Percentiles rank a stretch among this genome's conserved stretches.
These are phyloP conservation scores for Zhengitettix transpicula DNA, from an alignment of 2,888 invertebrate species.

Conservation along the genomic window DNA sequence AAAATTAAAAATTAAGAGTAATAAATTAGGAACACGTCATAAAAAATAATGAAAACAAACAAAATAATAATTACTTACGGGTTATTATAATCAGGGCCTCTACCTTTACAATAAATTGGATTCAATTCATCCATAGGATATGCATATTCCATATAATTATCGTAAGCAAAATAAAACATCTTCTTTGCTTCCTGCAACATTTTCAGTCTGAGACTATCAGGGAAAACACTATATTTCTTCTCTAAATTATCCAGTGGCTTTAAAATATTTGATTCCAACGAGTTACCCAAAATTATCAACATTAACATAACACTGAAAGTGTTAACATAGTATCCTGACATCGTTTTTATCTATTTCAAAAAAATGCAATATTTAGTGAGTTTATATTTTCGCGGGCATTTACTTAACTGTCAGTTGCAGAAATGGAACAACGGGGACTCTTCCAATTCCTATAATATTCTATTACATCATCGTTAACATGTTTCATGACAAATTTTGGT, in stretches of 20 bases:
- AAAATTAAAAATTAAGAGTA: not conserved
- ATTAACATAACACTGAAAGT: too few species aligned
- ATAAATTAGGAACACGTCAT: not conserved
- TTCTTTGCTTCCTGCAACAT: slow-evolving; percentile 27
- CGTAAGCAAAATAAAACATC: slow-evolving; percentile 41
- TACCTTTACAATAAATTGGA: slow-evolving; percentile 40
- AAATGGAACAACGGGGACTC: too few species aligned
- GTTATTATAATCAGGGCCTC: slow-evolving; percentile 41
- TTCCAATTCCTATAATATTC: too few species aligned
- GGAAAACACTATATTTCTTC: slow-evolving; percentile 24
- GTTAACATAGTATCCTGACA: too few species aligned
- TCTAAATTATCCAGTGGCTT: slow-evolving; percentile 20
- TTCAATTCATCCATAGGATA: slow-evolving; percentile 44
- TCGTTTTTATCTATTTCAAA: too few species aligned
- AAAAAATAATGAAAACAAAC: not conserved
- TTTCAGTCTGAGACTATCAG: slow-evolving; percentile 22
- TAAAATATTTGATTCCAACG: too few species aligned
- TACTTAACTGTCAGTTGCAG: too few species aligned
- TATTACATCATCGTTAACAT: too few species aligned
- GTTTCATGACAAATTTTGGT: too few species aligned
- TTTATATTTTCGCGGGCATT: too few species aligned
- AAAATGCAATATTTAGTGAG: too few species aligned
- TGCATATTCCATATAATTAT: slow-evolving; percentile 43
- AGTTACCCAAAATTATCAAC: too few species aligned
- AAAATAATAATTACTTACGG: slow-evolving; percentile 28